Percentiles rank a stretch among this genome's conserved stretches.
These are phyloP conservation scores for Porphyrio hochstetteri DNA, from an alignment of 2,113 vertebrate genomes.

Conservation along the genomic window DNA sequence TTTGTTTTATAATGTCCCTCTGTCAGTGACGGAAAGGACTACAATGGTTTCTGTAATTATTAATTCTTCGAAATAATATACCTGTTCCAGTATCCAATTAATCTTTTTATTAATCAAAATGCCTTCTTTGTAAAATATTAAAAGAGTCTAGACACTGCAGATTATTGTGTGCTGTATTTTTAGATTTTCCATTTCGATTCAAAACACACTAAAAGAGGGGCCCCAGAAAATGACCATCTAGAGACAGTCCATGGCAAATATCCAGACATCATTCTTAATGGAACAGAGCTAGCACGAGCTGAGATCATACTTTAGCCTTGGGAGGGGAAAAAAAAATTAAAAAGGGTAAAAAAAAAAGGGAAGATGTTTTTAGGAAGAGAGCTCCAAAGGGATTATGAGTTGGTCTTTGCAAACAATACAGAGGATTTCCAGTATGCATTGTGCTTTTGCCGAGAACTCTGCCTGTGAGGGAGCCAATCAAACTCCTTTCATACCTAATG, in stretches of 20 bases:
- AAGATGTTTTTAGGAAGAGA: constrained; percentile 52
- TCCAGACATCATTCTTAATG: constrained; percentile 74
- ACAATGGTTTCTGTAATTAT: constrained; percentile 4
- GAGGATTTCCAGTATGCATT: constrained; percentile 63
- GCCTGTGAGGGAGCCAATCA: constrained; percentile 16
- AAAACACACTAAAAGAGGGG: constrained; percentile 72
- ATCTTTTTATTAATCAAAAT: constrained; percentile 38
- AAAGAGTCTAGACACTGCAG: constrained; percentile 51
- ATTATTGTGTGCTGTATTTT: constrained; percentile 63
- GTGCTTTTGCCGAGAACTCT: constrained; percentile 12
- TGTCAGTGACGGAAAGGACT: constrained; percentile 8
- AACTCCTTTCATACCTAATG: not conserved
- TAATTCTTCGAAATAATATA: not conserved
- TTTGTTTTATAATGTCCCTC: constrained; percentile 18
- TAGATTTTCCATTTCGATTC: constrained; percentile 73
- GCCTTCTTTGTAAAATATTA: constrained; percentile 39
- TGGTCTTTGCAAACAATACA: constrained; percentile 58
- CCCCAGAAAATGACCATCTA: constrained; percentile 72
- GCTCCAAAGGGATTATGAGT: constrained; percentile 65
- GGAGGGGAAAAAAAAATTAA: not conserved
- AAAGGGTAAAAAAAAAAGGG: not conserved
- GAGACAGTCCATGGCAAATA: constrained; percentile 71
- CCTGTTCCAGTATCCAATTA: constrained; percentile 30
- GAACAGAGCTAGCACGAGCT: constrained; percentile 62
- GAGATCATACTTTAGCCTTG: constrained; percentile 67